Evolutionary conservation across 2,113 vertebrate genomes (phyloP), one percentile per base, ranked within the genome.

Genomic region (Ariopsis seemanni): DNA sequence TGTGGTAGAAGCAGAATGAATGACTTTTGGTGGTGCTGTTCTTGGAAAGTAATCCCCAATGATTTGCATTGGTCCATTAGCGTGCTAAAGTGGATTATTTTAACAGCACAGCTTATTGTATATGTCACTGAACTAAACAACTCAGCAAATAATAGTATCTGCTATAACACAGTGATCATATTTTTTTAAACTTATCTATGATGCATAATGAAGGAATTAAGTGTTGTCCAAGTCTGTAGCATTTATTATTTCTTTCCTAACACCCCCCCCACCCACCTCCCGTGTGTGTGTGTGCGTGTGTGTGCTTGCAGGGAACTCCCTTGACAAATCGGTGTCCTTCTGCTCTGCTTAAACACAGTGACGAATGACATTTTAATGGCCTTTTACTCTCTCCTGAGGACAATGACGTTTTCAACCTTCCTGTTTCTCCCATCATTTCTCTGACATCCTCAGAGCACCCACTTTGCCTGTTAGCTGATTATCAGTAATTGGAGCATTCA

Each of bases 311-410:
- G 14, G 86, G 83, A 88, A 91, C 85, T 77, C 27, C 27, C 85
- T 84, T 79, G 80, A 88, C 87, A 91, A 89, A 93, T 92, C 90
- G 91, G 84, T 88, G 89, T 90, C 91, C 90, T 89, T 90, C 90
- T 65, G 60, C 86, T 87, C 88, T 89, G 85, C 91, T 92, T 90
- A 89, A 91, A 91, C 86, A 87, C 74, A 25, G 85, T 89, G 86
- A 84, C 86, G 84, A 92, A 94, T 94, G 90, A 90, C 93, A 93
- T 94, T 94, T 94, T 93, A 94, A 94, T 94, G 91, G 92, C 91
- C 89, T 92, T 67, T 90, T 87, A 82, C 87, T 84, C 88, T 94
- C 92, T 93, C 62, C 0, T 53, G 55, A 90, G 89, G 82, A 91
- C 91, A 92, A 92, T 91, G 52, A 90, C 85, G 87, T 87, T 89